phyloP scores from a whole-genome alignment of 2,888 invertebrate species.

The Gortyna flavago region DNA sequence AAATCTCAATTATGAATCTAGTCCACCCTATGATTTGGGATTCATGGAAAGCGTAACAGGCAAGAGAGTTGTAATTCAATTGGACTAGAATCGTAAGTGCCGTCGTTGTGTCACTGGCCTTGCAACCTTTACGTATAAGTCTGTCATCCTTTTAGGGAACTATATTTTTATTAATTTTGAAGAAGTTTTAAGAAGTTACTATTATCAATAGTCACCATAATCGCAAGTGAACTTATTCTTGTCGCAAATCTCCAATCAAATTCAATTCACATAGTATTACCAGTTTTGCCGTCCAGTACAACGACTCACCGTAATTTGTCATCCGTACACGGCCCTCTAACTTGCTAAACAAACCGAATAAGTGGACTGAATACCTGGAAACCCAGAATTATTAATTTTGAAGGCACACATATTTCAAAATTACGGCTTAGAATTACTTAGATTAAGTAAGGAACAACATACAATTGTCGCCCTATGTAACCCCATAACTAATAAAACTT shows the following conservation, averaged over 20 bases:
- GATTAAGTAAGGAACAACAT: slow-evolving; percentile 19
- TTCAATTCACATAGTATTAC: neutral
- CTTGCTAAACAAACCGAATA: slow-evolving; percentile 1
- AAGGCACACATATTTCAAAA: slow-evolving; percentile 7
- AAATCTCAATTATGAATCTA: slow-evolving; percentile 33
- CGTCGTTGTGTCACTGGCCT: neutral
- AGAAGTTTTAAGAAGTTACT: neutral
- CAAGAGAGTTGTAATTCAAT: slow-evolving; percentile 36
- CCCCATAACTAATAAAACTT: slow-evolving; percentile 16
- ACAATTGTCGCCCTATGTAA: slow-evolving; percentile 14
- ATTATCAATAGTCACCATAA: neutral
- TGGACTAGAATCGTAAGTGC: slow-evolving; percentile 17
- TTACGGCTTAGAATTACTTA: slow-evolving; percentile 5
- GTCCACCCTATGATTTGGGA: slow-evolving; percentile 26
- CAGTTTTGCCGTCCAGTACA: neutral
- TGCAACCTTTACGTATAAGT: neutral
- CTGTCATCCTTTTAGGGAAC: neutral
- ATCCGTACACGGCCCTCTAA: neutral
- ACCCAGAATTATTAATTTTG: neutral
- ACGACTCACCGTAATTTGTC: neutral
- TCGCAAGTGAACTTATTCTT: neutral
- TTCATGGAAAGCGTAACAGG: slow-evolving; percentile 36
- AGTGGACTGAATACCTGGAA: slow-evolving; percentile 9
- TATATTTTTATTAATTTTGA: neutral
- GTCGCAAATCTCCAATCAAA: slow-evolving; percentile 8